These are phyloP conservation scores for Lomographa bimaculata DNA, from an alignment of 2,888 invertebrate genomes.

Conservation along the genomic window DNA sequence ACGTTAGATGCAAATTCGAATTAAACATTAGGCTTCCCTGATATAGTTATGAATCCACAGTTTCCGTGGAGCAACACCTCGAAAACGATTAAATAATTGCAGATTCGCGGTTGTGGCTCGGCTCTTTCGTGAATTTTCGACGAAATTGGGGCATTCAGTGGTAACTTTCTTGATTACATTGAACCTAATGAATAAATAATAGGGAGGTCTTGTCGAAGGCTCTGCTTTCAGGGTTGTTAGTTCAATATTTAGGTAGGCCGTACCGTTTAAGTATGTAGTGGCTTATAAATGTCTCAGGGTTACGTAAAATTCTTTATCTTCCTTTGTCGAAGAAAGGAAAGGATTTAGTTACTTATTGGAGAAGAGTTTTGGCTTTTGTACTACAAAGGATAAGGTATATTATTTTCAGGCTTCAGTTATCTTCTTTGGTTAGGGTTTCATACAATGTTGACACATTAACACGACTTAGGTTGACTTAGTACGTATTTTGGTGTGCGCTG, in stretches of 20 bases:
- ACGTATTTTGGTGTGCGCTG: too few species aligned
- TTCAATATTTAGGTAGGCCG: conserved; percentile 38
- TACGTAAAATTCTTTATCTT: conserved; percentile 20
- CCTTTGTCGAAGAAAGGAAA: conserved; percentile 2
- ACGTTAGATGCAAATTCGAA: conserved; percentile 27
- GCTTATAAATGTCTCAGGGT: conserved; percentile 24
- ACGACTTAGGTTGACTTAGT: too few species aligned
- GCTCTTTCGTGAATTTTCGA: conserved; percentile 66
- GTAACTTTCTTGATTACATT: conserved; percentile 68
- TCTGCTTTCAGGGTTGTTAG: conserved; percentile 38
- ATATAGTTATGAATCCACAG: conserved; percentile 56
- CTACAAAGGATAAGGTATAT: too few species aligned
- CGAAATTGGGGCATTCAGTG: conserved; percentile 64
- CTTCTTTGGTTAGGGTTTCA: too few species aligned
- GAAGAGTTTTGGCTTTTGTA: too few species aligned
- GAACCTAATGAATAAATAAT: conserved; percentile 66
- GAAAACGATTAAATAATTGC: conserved; percentile 76
- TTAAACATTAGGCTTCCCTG: conserved; percentile 29
- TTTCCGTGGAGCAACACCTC: conserved; percentile 70
- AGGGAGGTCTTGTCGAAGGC: conserved; percentile 47
- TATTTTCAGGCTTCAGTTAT: too few species aligned
- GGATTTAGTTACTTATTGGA: conserved; percentile 3
- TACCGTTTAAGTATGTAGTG: conserved; percentile 28
- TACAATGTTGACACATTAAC: too few species aligned
- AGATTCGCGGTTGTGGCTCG: conserved; percentile 63